Base-by-base conservation (phyloP, 1,140 invertebrate genomes). In the Eulimnadia texana region DNA sequence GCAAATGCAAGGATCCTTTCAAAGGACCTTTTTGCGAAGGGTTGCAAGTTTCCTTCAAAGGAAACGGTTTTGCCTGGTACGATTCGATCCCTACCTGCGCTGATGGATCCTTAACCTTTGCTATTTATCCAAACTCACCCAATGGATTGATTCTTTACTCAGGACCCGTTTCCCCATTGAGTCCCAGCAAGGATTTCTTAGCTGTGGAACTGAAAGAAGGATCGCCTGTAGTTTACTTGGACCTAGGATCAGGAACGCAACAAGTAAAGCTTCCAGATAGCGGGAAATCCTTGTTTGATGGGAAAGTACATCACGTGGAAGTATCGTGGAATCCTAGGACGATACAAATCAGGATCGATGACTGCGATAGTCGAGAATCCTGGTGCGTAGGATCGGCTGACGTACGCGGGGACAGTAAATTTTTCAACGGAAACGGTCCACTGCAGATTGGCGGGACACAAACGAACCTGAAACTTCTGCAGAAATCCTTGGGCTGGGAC, bases 11-110 rank as follows among this genome's bases (percentile, higher is more conserved):
- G 2, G 67, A 70, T 55, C 87, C 85, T 0, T 84, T 83, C 65
- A 83, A 85, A 61, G 94, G 93, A 0, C 90, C 92, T 0, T 80
- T 85, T 53, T 98, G 94, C 72, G 92, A 98, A 75, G 79, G 86
- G 60, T 82, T 90, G 0, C 83, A 83, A 0, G 84, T 94, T 64
- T 86, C 86, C 50, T 98, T 98, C 74, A 78, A 81, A 54, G 89
- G 89, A 24, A 80, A 86, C 67, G 88, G 90, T 1, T 93, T 84
- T 80, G 91, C 92, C 1, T 82, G 95, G 75, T 95, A 93, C 75
- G 82, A 85, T 0, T 78, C 90, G 0, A 80, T 92, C 10, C 71
- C 76, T 19, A 76, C 78, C 66, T 81, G 80, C 68, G 50, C 51
- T 10, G 52, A 64, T 20, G 61, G 60, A 25, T 58, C 23, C 6